Evolutionary conservation across 2,113 vertebrate genomes (phyloP), one percentile per base, ranked within the genome.

Genomic region (Nibea albiflora): DNA sequence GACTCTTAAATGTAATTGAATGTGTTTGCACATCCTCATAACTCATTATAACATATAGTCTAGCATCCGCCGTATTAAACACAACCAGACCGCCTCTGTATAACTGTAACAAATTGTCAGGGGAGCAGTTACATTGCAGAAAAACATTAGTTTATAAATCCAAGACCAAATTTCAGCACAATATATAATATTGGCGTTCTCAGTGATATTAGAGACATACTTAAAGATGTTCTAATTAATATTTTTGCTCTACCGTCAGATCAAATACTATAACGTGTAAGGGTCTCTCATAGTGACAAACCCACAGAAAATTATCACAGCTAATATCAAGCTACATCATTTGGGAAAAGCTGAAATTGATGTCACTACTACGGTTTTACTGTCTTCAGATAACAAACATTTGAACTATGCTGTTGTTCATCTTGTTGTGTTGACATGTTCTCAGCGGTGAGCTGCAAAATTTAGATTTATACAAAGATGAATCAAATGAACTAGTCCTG

Each of bases 391-490:
- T 31, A 22, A 31, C 24, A 42, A 15, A 69, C 7, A 57, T 35
- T 42, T 49, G 8, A 50, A 50, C 3, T 52, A 9, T 12, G 4
- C 2, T 35, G 28, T 20, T 35, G 10, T 49, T 31, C 5, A 17
- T 12, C 15, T 24, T 50, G 0, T 28, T 68, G 3, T 35, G 58
- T 4, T 31, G 47, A 57, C 67, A 68, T 22, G 71, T 5, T n/a
- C 35, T 11, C 39, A 53, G 14, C 26, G 76, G 0, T 2, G 7
- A n/a, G 70, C 65, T 71, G 82, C 28, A 78, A 20, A 69, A 62
- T 22, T 66, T 54, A 58, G 42, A 78, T 85, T 85, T 76, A 61
- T 72, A 54, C 24, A 68, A 42, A 79, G 39, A 72, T 76, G 24
- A 82, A 76, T 85, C 24, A 61, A 78, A 42, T 78, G 56, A 73